These are phyloP conservation scores for Papilio gigon DNA, from an alignment of 2,888 invertebrate species.

Conservation along the genomic window DNA sequence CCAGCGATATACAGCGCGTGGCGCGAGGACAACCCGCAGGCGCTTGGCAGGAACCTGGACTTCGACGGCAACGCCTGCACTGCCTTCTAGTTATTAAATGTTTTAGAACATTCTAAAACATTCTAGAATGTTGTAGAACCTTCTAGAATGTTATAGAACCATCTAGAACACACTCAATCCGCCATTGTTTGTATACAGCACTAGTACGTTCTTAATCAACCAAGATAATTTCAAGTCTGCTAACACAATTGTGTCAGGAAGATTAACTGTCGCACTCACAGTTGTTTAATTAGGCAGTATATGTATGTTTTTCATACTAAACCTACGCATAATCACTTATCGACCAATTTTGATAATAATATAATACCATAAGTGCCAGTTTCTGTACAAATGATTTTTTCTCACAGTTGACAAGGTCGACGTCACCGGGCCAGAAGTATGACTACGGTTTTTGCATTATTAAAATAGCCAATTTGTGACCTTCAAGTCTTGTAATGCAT, in stretches of 20 bases:
- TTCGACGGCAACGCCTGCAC: slow-evolving; percentile 76
- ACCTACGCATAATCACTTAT: too few relatives aligned
- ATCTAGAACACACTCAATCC: neutral
- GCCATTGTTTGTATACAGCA: neutral
- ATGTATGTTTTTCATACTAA: too few relatives aligned
- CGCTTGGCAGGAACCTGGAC: slow-evolving; percentile 63
- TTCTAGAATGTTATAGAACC: neutral
- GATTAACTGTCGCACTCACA: neutral
- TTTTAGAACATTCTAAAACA: neutral
- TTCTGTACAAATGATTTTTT: too few relatives aligned
- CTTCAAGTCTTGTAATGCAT: too few relatives aligned
- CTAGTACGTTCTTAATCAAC: neutral
- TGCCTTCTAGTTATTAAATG: slow-evolving; percentile 60
- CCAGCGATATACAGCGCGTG: slow-evolving; percentile 74
- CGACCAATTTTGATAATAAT: too few relatives aligned
- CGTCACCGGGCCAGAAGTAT: too few relatives aligned
- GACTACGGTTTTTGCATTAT: too few relatives aligned
- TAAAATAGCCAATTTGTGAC: too few relatives aligned
- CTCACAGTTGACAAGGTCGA: too few relatives aligned
- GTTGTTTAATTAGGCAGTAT: too few relatives aligned
- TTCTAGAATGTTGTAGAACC: neutral
- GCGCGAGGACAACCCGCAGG: slow-evolving; percentile 56
- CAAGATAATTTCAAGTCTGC: neutral
- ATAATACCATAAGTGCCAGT: too few relatives aligned
- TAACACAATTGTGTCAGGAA: neutral